Conservation (phyloP, 2,888 invertebrate species). For the Pogonocherus hispidulus region DNA sequence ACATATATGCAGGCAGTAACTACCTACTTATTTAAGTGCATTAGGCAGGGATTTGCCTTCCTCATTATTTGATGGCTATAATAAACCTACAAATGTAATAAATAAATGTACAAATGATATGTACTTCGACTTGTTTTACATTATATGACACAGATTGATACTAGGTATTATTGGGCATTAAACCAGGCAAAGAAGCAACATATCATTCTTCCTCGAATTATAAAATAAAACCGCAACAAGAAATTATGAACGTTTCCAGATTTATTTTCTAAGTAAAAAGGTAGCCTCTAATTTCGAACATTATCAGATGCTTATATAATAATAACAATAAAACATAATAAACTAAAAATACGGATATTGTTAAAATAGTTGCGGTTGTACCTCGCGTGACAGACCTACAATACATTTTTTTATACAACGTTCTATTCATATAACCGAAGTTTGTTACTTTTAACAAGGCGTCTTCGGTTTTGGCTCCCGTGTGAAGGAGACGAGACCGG, state of each 20-base stretch:
- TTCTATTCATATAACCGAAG: constrained; percentile 11
- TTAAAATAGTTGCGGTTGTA: constrained; percentile 20
- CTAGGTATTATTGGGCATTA: too few species aligned
- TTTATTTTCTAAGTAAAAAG: not conserved
- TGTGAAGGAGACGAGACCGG: constrained; percentile 30
- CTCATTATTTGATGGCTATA: too few species aligned
- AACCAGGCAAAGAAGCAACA: too few species aligned
- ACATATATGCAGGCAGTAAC: too few species aligned
- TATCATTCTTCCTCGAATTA: too few species aligned
- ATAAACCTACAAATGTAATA: too few species aligned
- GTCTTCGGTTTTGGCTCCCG: constrained; percentile 20
- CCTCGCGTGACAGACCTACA: constrained; percentile 12
- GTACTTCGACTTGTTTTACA: too few species aligned
- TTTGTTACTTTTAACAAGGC: constrained; percentile 20
- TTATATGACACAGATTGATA: too few species aligned
- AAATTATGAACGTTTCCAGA: not conserved
- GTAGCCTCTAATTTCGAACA: not conserved
- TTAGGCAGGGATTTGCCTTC: too few species aligned
- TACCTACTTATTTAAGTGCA: too few species aligned
- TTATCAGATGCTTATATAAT: constrained; percentile 11
- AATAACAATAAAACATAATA: constrained; percentile 2
- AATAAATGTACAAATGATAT: too few species aligned
- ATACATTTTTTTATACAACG: not conserved
- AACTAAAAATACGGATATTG: constrained; percentile 19
- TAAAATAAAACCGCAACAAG: not conserved